phyloP scores from a whole-genome alignment of 2,888 invertebrate species.

The Villa cingulata region DNA sequence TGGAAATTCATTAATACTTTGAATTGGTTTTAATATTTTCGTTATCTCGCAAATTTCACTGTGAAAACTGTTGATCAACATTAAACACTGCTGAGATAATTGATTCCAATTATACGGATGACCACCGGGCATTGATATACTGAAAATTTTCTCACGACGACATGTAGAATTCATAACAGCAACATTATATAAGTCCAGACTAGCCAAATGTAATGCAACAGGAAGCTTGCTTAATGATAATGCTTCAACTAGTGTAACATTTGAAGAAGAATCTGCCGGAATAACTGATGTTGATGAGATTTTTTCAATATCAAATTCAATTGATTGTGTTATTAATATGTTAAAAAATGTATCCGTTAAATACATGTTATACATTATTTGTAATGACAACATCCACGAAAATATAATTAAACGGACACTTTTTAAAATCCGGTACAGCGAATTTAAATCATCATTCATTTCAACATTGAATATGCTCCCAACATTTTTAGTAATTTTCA shows the following conservation, averaged over 20 bases:
- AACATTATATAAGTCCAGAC: conserved; percentile 55
- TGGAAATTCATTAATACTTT: neutral
- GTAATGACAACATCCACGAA: conserved; percentile 53
- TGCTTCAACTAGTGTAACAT: conserved; percentile 46
- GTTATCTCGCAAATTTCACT: conserved; percentile 45
- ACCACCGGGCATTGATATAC: conserved; percentile 67
- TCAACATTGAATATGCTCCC: conserved; percentile 40
- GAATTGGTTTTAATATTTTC: conserved; percentile 19
- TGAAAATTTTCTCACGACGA: conserved; percentile 53
- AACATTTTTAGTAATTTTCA: conserved; percentile 39
- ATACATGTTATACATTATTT: conserved; percentile 56
- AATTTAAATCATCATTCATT: conserved; percentile 21
- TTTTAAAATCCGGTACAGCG: conserved; percentile 29
- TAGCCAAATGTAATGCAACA: conserved; percentile 61
- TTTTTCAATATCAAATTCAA: conserved; percentile 47
- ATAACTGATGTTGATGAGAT: conserved; percentile 22
- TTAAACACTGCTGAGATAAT: conserved; percentile 47
- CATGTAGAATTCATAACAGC: conserved; percentile 39
- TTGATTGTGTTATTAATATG: conserved; percentile 54
- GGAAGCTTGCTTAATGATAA: conserved; percentile 41
- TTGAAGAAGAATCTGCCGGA: conserved; percentile 21
- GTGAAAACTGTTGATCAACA: conserved; percentile 49
- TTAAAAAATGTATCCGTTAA: conserved; percentile 57
- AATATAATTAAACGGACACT: conserved; percentile 41
- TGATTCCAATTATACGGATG: conserved; percentile 81